Evolutionary conservation across 2,797 vertebrate species (phyloP), one percentile per base, ranked within the genome.

Genomic region (Kryptopterus vitreolus): DNA sequence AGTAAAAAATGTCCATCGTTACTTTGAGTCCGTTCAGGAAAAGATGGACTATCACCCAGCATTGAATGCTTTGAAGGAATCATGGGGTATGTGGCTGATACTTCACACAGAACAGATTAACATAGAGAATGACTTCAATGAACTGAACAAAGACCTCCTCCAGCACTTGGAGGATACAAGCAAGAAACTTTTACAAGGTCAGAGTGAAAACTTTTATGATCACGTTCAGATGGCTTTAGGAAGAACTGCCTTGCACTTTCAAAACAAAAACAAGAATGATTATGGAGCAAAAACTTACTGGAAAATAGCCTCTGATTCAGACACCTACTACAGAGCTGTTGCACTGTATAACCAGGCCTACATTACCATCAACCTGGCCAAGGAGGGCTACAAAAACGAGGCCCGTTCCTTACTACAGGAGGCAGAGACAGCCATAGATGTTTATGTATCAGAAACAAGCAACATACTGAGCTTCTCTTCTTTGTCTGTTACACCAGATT

Each of bases 291-390:
- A 76, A 35, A 16, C 3, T 15, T 87, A 50, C 72, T 87, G 85
- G 84, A 8, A 80, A 29, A 83, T 58, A 38, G 81, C 50, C 2
- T 74, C 48, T n/a, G 10, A 69, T 0, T 72, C 31, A 73, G 82
- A 87, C n/a, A 4, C 11, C 16, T 55, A 80, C 29, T 87, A 83
- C 52, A 43, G 78, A 61, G 85, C 85, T 4, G 79, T 79, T 11
- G 81, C 87, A 31, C 38, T 86, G 31, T 87, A 87, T 62, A 87
- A 85, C 35, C 85, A 80, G 55, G 85, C 87, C 22, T 86, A 78
- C 58, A 76, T 86, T 35, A 87, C 66, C 48, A 85, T 87, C 24
- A 88, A 87, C 59, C 31, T 84, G 31, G 65, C 16, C 3, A 53
- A 69, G 22, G 2, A 76, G 4, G 76, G 29, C 59, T 85, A 87